Evolutionary conservation across 2,797 vertebrate species (phyloP).

Genomic region (Rhynchonycteris naso): DNA sequence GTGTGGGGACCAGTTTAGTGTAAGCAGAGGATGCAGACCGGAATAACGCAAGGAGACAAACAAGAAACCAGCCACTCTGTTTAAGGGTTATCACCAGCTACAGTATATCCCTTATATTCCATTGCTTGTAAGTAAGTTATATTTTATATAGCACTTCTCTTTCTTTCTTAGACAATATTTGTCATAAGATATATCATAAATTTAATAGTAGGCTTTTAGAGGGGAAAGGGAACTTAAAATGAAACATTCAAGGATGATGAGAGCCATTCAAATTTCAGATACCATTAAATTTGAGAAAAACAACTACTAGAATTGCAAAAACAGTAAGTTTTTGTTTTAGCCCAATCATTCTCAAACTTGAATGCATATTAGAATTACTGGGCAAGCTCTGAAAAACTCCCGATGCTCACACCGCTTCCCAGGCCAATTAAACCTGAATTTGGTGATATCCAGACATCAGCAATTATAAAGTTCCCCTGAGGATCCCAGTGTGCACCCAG

Average conservation of each 20-base stretch:
- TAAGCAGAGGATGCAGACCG: not conserved
- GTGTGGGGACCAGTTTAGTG: not conserved
- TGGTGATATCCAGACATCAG: not conserved
- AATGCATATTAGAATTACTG: not conserved
- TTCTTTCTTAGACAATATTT: not conserved
- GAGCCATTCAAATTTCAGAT: not conserved
- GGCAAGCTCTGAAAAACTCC: not conserved
- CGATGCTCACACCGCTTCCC: not conserved
- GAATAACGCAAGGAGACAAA: not conserved
- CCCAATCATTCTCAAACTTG: not conserved
- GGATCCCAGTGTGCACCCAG: not conserved
- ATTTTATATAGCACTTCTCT: not conserved
- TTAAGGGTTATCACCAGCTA: not conserved
- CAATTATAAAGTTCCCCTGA: not conserved
- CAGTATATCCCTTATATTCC: not conserved
- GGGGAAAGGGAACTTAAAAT: not conserved
- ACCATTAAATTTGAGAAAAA: not conserved
- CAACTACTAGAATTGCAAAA: not conserved
- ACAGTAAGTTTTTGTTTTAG: not conserved
- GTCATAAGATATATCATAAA: not conserved
- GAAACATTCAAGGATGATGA: not conserved
- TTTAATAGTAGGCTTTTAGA: not conserved
- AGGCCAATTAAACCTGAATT: not conserved
- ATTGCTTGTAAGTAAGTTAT: not conserved
- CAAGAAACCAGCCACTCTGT: not conserved